These are phyloP conservation scores for Daphoenositta chrysoptera DNA, from an alignment of 2,113 vertebrate species.

Conservation along the genomic window DNA sequence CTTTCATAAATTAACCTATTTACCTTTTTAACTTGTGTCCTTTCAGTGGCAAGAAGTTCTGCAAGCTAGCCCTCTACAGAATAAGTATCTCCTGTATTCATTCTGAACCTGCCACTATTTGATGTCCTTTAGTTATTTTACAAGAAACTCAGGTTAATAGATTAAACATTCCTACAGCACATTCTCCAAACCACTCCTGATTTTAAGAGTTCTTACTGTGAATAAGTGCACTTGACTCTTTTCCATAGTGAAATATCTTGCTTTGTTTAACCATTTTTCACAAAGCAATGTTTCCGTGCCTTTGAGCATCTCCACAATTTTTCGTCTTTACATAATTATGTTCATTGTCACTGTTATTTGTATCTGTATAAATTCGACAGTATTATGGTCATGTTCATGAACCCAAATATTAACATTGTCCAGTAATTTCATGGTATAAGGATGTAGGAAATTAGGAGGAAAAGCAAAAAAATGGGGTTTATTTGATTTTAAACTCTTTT, in stretches of 20 bases:
- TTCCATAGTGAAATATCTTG: background rate
- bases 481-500: background rate
- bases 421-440: background rate
- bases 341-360: background rate
- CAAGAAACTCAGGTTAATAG: background rate
- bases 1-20: background rate
- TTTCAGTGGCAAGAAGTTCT: background rate
- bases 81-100: background rate
- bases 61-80: background rate
- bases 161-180: background rate
- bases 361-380: background rate
- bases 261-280: background rate
- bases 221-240: background rate
- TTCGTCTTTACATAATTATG: background rate
- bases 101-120: background rate
- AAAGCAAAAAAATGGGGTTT: accelerated
- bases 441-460: background rate
- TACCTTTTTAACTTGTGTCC: background rate
- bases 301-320: background rate
- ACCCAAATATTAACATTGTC: background rate
- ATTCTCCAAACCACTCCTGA: background rate
- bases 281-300: background rate
- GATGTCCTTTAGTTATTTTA: background rate
- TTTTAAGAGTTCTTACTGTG: background rate
- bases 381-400: background rate